phyloP scores from a whole-genome alignment of 2,797 vertebrate genomes.

The Momotus momota region DNA sequence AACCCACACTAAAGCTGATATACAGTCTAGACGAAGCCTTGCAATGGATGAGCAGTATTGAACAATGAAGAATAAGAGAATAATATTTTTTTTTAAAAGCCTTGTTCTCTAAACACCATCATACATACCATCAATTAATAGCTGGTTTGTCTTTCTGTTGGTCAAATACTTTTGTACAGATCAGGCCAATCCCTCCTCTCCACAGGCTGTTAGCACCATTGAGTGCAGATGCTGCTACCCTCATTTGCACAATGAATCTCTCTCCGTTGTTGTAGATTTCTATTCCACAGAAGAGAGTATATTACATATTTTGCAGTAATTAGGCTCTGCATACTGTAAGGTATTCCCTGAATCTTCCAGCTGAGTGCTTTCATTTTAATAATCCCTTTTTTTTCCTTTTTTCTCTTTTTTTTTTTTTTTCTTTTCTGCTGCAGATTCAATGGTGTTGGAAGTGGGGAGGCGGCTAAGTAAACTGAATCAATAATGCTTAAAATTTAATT shows the following conservation, averaged over 20 bases:
- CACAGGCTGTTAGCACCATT: not conserved
- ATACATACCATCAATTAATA: not conserved
- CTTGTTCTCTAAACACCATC: not conserved
- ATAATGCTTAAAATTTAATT: slow-evolving; percentile 70
- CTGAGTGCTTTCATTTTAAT: slow-evolving; percentile 20
- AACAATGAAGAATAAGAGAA: not conserved
- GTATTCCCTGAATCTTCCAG: not conserved
- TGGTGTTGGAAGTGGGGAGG: not conserved
- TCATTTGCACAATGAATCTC: not conserved
- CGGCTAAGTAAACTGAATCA: slow-evolving; percentile 34
- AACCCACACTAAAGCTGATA: not conserved
- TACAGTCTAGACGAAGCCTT: not conserved
- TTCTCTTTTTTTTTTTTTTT: not conserved
- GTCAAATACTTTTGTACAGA: not conserved
- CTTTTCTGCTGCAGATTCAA: not conserved
- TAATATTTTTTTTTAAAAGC: not conserved
- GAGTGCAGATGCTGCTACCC: not conserved
- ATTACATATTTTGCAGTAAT: not conserved
- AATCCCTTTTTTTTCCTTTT: not conserved
- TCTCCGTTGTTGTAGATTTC: not conserved
- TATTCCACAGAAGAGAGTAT: not conserved
- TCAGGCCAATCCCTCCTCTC: not conserved
- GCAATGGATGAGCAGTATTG: not conserved
- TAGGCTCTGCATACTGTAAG: not conserved
- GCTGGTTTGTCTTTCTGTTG: not conserved